A percentile compares a stretch with the other conserved stretches of the same genome.
These are phyloP conservation scores for Drosophila atroscutellata DNA, from an alignment of 2,888 invertebrate genomes.

Conservation along the genomic window DNA sequence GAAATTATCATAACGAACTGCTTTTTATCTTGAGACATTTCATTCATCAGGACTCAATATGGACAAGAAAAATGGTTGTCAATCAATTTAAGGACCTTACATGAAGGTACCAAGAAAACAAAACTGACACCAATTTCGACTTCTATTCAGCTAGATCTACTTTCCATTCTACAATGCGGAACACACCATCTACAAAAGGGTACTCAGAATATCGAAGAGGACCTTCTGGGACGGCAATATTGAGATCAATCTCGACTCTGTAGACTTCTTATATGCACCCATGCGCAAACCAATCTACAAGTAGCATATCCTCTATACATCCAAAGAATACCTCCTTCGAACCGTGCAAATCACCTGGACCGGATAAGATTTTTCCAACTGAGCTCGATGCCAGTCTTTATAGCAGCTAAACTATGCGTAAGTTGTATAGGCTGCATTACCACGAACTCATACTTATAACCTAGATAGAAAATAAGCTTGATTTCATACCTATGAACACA, in stretches of 20 bases:
- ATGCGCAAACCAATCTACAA: neutral
- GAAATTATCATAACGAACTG: neutral
- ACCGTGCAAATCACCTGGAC: neutral
- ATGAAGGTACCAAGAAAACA: neutral
- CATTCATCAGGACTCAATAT: too few species aligned
- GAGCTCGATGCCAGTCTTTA: neutral
- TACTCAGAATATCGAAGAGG: neutral
- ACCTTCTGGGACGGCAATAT: neutral
- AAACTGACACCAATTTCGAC: neutral
- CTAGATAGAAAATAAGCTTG: neutral
- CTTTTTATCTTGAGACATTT: neutral
- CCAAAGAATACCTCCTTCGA: neutral
- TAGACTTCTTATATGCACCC: too few species aligned
- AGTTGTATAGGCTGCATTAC: neutral
- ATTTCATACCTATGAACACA: neutral
- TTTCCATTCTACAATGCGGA: neutral
- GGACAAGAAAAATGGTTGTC: neutral
- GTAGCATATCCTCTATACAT: neutral
- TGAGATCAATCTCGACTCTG: neutral
- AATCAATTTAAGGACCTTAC: neutral
- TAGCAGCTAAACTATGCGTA: neutral
- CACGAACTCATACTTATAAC: neutral
- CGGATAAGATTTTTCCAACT: neutral
- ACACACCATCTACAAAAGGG: neutral
- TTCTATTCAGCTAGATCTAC: neutral